A percentile compares a stretch with the other conserved stretches of the same genome.
Evolutionary conservation across 2,888 invertebrate species (phyloP).

Genomic region (Psylliodes chrysocephalus): DNA sequence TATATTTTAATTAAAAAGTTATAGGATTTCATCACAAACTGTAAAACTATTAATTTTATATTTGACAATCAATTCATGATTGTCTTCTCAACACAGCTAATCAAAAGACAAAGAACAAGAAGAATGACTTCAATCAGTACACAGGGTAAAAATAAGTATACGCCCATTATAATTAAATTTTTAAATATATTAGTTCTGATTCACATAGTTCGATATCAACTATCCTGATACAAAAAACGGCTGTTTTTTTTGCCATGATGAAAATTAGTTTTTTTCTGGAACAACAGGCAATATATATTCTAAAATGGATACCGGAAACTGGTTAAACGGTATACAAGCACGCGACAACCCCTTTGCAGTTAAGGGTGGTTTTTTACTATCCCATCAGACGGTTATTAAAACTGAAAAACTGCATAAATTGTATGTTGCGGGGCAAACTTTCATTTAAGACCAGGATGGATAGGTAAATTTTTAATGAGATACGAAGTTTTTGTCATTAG

Average conservation of each 20-base stretch:
- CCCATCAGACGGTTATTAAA: conserved; percentile 41
- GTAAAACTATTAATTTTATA: too few species aligned
- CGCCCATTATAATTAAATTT: too few species aligned
- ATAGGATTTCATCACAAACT: too few species aligned
- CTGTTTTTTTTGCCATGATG: conserved; percentile 12
- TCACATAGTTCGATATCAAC: too few species aligned
- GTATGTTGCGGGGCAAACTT: conserved; percentile 38
- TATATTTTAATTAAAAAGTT: too few species aligned
- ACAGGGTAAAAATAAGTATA: too few species aligned
- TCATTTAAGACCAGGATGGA: conserved; percentile 28
- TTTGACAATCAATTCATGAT: too few species aligned
- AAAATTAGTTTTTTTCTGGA: conserved; percentile 43
- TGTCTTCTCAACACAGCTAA: too few species aligned
- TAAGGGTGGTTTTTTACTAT: conserved; percentile 46
- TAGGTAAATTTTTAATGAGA: conserved; percentile 12
- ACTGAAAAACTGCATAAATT: conserved; percentile 36
- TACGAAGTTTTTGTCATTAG: background rate
- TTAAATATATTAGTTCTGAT: too few species aligned
- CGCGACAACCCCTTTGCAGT: conserved; percentile 54
- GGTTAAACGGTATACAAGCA: conserved; percentile 49
- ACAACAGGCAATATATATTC: conserved; percentile 47
- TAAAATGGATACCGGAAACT: conserved; percentile 52
- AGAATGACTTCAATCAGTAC: too few species aligned
- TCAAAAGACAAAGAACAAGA: too few species aligned
- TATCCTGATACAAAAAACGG: background rate